Evolutionary conservation across 1,140 invertebrate genomes (phyloP).

Genomic region (Uloborus diversus): DNA sequence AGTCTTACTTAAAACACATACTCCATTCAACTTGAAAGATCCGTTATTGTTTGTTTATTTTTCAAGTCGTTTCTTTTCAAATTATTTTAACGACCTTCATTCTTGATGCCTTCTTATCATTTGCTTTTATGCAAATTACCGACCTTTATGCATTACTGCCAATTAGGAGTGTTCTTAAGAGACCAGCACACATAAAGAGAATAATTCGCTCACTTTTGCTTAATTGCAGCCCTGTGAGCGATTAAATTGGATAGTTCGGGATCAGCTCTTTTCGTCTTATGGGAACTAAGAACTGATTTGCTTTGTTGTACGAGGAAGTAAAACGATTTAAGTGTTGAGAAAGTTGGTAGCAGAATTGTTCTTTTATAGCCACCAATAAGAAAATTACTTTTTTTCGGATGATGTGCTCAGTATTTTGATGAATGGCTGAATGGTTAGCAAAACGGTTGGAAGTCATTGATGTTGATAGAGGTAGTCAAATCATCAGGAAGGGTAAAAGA

Average conservation of each 20-base stretch:
- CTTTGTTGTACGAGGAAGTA: too few species aligned
- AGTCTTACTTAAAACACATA: neutral
- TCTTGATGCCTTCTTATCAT: conserved; percentile 42
- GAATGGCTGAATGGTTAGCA: too few species aligned
- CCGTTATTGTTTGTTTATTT: neutral
- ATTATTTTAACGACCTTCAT: conserved; percentile 34
- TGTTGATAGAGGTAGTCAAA: too few species aligned
- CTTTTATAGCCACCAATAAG: too few species aligned
- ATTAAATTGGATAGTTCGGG: conserved; percentile 42
- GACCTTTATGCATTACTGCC: conserved; percentile 39
- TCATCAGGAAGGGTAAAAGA: too few species aligned
- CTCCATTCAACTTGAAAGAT: neutral
- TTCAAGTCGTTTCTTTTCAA: conserved; percentile 26
- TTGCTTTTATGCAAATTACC: conserved; percentile 48
- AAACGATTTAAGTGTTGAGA: too few species aligned
- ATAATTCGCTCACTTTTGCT: conserved; percentile 41
- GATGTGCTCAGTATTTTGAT: too few species aligned
- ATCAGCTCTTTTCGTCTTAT: conserved; percentile 28
- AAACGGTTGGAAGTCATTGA: too few species aligned
- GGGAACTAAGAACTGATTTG: conserved; percentile 36
- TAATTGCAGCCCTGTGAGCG: conserved; percentile 34
- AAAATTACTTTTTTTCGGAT: too few species aligned
- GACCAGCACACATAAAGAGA: conserved; percentile 19
- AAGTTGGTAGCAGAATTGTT: too few species aligned
- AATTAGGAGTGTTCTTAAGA: conserved; percentile 41